Evolutionary conservation across 2,113 vertebrate species (phyloP), one percentile per base, ranked within the genome.

Genomic region (Brienomyrus longianalis): DNA sequence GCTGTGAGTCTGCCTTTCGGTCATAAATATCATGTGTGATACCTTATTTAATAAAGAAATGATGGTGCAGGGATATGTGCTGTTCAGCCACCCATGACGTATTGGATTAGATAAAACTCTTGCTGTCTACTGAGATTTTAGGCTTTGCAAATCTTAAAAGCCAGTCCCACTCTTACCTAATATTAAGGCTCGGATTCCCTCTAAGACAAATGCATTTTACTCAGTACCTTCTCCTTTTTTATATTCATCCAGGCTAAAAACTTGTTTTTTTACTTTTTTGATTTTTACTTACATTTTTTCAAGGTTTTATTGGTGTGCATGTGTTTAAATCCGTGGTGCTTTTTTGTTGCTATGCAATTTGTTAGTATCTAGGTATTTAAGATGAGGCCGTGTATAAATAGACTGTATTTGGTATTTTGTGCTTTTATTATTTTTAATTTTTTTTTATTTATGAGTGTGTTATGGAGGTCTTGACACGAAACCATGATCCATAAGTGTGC

Each of bases 131-230:
- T 21, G 59, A 59, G n/a, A 27, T 77, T 90, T 21, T 83, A 39
- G 88, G 35, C 11, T 89, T 93, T 90, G 88, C 77, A 93, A 91
- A 92, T 93, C 50, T 83, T 56, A 92, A 93, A 90, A 92, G 39
- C 87, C 8, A 27, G 35, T 62, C 48, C 80, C 85, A 35, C 59
- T 31, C 87, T 85, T 85, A 45, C 39, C 27, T 80, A 80, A 80
- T 80, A 80, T 80, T 80, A 80, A 19, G 10, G 27, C n/a, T 31
- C 27, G n/a, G 35, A 86, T 85, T 47, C 35, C 35, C 35, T 84
- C 56, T 52, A 31, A 83, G 48, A 87, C 27, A 17, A 85, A 85
- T 85, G 39, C 8, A 62, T 5, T 56, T 83, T 88, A 45, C 48
- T 70, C 31, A 50, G 35, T 35, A 54, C 43, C 39, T 48, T 47